Conservation (phyloP, 2,113 vertebrate species). For the Camelus bactrianus region DNA sequence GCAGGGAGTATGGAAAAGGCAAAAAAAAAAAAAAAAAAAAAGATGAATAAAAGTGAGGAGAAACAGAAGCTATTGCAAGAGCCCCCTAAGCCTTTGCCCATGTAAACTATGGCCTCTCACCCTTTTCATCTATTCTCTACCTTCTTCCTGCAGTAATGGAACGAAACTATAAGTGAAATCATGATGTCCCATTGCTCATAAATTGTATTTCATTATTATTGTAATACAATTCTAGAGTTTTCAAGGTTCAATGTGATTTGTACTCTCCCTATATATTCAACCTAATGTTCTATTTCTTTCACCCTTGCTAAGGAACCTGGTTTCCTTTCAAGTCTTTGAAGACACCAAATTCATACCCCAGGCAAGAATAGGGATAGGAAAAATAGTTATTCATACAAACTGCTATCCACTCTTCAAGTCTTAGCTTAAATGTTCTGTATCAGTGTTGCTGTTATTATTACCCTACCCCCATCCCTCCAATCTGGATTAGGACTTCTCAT, state of each 20-base stretch:
- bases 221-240: background rate
- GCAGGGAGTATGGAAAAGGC: background rate
- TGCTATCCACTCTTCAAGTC: background rate
- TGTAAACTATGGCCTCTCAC: background rate
- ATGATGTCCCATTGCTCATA: background rate
- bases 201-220: background rate
- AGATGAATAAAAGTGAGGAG: background rate
- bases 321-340: slow-evolving; percentile 17
- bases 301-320: background rate
- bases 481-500: slow-evolving; percentile 7
- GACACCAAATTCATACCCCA: background rate
- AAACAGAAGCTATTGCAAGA: background rate
- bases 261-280: background rate
- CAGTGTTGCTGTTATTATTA: background rate
- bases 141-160: background rate
- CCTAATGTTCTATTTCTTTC: background rate
- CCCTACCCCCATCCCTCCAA: background rate
- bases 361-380: background rate
- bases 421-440: slow-evolving; percentile 17
- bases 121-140: background rate
- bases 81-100: background rate
- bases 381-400: background rate
- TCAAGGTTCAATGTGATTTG: background rate
- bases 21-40: background rate
- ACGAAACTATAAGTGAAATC: background rate